Conservation (phyloP, 2,888 invertebrate species). For the Nectonema munidae region DNA sequence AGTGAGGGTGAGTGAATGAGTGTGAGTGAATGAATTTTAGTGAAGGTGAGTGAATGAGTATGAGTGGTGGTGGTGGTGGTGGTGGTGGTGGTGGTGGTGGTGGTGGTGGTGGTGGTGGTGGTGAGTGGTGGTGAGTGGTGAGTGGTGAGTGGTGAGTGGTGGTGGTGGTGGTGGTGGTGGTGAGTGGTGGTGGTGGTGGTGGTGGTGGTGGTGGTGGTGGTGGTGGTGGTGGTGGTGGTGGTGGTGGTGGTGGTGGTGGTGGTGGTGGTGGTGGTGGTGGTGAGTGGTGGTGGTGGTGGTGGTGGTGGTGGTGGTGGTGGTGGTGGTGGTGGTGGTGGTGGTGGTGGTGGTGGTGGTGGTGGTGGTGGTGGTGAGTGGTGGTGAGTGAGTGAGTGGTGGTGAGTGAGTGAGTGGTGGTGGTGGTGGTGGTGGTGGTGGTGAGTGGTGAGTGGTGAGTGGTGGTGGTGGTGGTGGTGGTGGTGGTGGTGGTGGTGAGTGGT, state of each 20-base stretch:
- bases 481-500: background rate
- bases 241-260: background rate
- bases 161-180: background rate
- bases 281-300: too few species aligned
- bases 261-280: too few species aligned
- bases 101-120: too few species aligned
- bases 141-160: background rate
- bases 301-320: background rate
- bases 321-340: background rate
- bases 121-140: conserved; percentile 2
- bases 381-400: too few species aligned
- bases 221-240: conserved; percentile 2
- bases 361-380: too few species aligned
- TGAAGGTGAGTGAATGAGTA: background rate
- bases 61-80: too few species aligned
- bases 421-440: too few species aligned
- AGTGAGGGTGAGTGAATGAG: too few species aligned
- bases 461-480: background rate
- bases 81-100: conserved; percentile 7
- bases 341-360: background rate
- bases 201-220: background rate
- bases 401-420: too few species aligned
- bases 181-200: background rate
- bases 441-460: background rate
- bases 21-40: too few species aligned